These are phyloP conservation scores for Mallotus villosus DNA, from an alignment of 2,797 vertebrate species.

Conservation along the genomic window DNA sequence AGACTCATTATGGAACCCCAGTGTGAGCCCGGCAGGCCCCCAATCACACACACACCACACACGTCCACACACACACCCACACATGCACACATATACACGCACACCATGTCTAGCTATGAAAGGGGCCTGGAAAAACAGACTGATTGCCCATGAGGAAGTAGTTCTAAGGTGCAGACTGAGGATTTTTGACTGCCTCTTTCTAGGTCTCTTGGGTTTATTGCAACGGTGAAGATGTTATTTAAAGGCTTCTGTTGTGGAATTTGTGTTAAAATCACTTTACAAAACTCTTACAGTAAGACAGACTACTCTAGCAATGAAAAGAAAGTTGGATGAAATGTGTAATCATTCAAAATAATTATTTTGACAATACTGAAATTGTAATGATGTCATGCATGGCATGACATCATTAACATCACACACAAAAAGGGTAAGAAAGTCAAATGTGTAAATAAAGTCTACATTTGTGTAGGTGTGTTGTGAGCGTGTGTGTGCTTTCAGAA, in stretches of 20 bases:
- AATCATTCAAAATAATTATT: no score
- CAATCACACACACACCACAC: conserved; percentile 54
- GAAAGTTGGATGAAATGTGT: no score
- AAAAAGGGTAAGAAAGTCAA: no score
- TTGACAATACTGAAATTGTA: no score
- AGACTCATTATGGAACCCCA: conserved; percentile 31
- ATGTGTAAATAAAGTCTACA: no score
- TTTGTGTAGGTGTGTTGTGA: background rate
- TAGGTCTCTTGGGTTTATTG: conserved; percentile 36
- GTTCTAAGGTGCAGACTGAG: conserved; percentile 32
- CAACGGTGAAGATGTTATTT: conserved; percentile 44
- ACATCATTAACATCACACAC: no score
- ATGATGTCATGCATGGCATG: no score
- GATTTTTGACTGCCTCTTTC: conserved; percentile 45
- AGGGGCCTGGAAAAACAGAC: conserved; percentile 39
- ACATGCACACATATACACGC: background rate
- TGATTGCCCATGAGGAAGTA: conserved; percentile 61
- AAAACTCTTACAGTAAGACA: conserved; percentile 40
- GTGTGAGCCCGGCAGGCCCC: conserved; percentile 35
- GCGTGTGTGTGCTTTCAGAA: background rate
- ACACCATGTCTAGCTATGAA: conserved; percentile 22
- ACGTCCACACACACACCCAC: background rate
- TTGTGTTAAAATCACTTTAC: conserved; percentile 33
- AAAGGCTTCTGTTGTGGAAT: conserved; percentile 57
- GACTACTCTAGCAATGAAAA: background rate